phyloP scores from a whole-genome alignment of 2,113 vertebrate species.

The Pygoscelis antarcticus region DNA sequence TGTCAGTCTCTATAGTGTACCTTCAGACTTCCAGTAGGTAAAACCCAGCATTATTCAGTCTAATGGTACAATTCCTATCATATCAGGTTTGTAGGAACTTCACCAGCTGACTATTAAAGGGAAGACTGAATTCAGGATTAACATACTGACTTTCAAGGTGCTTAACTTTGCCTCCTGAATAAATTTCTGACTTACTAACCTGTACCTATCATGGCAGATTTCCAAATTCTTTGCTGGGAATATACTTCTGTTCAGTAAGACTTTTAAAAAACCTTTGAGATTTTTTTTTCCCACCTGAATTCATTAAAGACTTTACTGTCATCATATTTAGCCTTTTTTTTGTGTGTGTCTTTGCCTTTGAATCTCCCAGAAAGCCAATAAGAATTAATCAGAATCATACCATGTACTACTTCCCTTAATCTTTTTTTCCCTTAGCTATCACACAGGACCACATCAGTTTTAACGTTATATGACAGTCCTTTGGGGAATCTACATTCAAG shows the following conservation, averaged over 20 bases:
- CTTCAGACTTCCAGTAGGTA: not conserved
- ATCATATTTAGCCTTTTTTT: slow-evolving; percentile 15
- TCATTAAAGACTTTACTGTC: slow-evolving; percentile 27
- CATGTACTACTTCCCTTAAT: not conserved
- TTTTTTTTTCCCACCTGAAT: not conserved
- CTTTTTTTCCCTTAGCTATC: slow-evolving; percentile 1
- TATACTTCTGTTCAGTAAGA: not conserved
- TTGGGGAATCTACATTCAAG: slow-evolving; percentile 11
- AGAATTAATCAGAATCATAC: not conserved
- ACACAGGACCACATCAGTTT: slow-evolving; percentile 18
- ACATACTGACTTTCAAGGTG: not conserved
- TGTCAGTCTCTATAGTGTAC: not conserved
- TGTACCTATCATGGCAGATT: not conserved
- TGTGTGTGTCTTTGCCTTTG: not conserved
- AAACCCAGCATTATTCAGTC: not conserved
- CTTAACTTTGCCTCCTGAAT: not conserved
- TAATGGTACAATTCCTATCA: not conserved
- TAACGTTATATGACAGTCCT: slow-evolving; percentile 7
- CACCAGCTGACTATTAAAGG: not conserved
- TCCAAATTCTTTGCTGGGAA: not conserved
- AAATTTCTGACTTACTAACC: slow-evolving; percentile 32
- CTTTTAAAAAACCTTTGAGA: not conserved
- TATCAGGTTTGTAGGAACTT: not conserved
- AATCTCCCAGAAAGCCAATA: slow-evolving; percentile 35
- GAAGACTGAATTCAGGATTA: not conserved